A percentile compares a stretch with the other conserved stretches of the same genome.
These are phyloP conservation scores for Neoaliturus tenellus DNA, from an alignment of 2,888 invertebrate species.

Conservation along the genomic window DNA sequence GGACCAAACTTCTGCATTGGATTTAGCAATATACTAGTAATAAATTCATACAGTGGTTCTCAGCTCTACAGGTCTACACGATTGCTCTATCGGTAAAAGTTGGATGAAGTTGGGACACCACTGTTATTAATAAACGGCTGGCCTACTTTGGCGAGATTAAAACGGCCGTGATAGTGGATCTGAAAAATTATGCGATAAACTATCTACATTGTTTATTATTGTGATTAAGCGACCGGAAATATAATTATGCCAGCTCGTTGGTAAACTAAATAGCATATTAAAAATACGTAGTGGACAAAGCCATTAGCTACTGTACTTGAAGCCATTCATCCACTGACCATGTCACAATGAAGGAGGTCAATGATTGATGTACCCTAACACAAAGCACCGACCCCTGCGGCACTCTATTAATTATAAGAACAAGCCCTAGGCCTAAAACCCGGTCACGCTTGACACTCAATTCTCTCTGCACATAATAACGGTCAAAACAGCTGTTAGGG, in stretches of 20 bases:
- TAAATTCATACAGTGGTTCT: no score
- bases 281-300: background rate
- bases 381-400: constrained; percentile 7
- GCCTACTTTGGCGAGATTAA: background rate
- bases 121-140: background rate
- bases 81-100: background rate
- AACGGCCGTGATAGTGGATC: background rate
- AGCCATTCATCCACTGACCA: background rate
- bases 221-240: no score
- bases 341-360: background rate
- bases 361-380: constrained; percentile 22
- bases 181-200: no score
- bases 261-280: background rate
- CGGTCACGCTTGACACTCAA: background rate
- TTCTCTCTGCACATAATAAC: constrained; percentile 12
- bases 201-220: no score
- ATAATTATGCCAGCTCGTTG: background rate
- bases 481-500: constrained; percentile 21
- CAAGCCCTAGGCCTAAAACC: background rate
- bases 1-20: no score
- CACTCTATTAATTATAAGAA: constrained; percentile 1
- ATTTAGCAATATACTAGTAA: no score
- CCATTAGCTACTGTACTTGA: constrained; percentile 1
- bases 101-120: background rate
- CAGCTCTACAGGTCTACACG: no score